Conservation (phyloP, 2,888 invertebrate species). For the Sinohyriopsis cumingii region DNA sequence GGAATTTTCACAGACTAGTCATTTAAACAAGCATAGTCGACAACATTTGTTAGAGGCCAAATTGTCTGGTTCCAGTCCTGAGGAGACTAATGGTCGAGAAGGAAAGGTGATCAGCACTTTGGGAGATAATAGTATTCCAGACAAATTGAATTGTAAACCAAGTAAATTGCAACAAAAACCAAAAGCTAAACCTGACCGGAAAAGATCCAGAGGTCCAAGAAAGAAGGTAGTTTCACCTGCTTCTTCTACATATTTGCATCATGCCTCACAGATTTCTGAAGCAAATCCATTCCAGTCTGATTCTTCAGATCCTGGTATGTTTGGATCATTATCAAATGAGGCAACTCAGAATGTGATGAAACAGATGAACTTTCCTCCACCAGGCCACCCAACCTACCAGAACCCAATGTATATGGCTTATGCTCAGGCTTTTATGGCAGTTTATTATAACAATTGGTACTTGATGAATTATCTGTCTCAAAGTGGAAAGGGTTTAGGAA, state of each 20-base stretch:
- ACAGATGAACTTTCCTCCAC: too few species aligned
- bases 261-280: too few species aligned
- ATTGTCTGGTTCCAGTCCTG: not conserved
- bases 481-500: not conserved
- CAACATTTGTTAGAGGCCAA: conserved; percentile 26
- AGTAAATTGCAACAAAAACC: too few species aligned
- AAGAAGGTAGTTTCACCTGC: too few species aligned
- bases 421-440: conserved; percentile 12
- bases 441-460: conserved; percentile 26
- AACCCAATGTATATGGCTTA: conserved; percentile 12
- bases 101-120: too few species aligned
- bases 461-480: conserved; percentile 23
- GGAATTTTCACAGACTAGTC: conserved; percentile 43
- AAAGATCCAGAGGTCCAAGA: too few species aligned
- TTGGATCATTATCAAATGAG: not conserved
- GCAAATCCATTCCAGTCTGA: too few species aligned
- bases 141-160: too few species aligned
- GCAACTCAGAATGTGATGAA: not conserved
- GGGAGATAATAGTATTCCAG: too few species aligned
- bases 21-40: conserved; percentile 39
- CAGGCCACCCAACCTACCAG: not conserved
- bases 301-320: not conserved
- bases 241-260: too few species aligned
- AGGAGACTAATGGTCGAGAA: too few species aligned
- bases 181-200: too few species aligned